A percentile compares a stretch with the other conserved stretches of the same genome.
Evolutionary conservation across 1,140 invertebrate genomes (phyloP).

Genomic region (Drosophila funebris): DNA sequence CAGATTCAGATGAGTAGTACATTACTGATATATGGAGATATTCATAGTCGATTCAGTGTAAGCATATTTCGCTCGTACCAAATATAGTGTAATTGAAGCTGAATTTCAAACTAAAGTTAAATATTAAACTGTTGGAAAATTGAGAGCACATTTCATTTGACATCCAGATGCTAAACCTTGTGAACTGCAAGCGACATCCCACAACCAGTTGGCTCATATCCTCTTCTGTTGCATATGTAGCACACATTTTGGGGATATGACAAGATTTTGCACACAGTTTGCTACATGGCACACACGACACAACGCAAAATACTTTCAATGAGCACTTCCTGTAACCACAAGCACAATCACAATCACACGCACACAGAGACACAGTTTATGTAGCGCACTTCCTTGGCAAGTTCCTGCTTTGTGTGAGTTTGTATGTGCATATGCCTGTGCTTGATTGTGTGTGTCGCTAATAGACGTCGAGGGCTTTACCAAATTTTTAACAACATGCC

Average conservation of each 20-base stretch:
- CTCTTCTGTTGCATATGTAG: slow-evolving; percentile 33
- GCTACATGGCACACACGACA: slow-evolving; percentile 44
- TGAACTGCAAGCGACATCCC: slow-evolving; percentile 6
- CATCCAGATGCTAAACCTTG: slow-evolving; percentile 16
- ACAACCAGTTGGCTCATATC: neutral
- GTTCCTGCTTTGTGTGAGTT: slow-evolving; percentile 7
- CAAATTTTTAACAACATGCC: slow-evolving; percentile 47
- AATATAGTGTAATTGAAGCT: neutral
- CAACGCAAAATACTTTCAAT: slow-evolving; percentile 52
- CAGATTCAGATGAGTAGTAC: no score
- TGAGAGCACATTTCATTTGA: neutral
- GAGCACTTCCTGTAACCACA: slow-evolving; percentile 41
- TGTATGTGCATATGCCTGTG: neutral
- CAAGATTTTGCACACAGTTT: slow-evolving; percentile 44
- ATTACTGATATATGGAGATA: no score
- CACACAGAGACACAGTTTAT: slow-evolving; percentile 6
- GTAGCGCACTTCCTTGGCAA: slow-evolving; percentile 44
- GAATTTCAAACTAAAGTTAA: neutral
- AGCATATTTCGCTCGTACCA: neutral
- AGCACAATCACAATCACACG: neutral
- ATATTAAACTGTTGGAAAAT: neutral
- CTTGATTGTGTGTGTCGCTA: slow-evolving; percentile 33
- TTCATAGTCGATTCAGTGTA: no score
- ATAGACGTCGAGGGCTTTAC: slow-evolving; percentile 39
- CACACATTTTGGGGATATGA: slow-evolving; percentile 49